These are phyloP conservation scores for Scotopteryx bipunctaria DNA, from an alignment of 2,888 invertebrate species.

Conservation along the genomic window DNA sequence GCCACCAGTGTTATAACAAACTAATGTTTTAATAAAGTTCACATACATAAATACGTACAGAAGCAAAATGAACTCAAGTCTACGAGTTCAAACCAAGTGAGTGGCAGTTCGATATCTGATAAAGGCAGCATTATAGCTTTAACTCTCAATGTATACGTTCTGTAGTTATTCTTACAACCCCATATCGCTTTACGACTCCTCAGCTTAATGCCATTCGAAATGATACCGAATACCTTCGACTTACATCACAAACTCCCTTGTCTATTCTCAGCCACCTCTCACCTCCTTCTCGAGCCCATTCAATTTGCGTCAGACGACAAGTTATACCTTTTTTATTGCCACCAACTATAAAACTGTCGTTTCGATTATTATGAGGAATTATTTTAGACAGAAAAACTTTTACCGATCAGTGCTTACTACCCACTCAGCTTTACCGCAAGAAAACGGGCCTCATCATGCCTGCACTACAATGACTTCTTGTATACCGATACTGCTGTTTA, in stretches of 20 bases:
- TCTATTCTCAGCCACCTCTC: slow-evolving; percentile 43
- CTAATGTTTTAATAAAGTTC: no score
- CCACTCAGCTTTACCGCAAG: slow-evolving; percentile 11
- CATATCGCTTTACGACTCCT: slow-evolving; percentile 55
- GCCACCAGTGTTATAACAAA: no score
- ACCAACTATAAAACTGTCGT: slow-evolving; percentile 68
- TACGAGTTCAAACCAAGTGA: not conserved
- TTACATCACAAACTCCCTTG: slow-evolving; percentile 41
- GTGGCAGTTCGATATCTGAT: slow-evolving; percentile 6
- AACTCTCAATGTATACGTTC: slow-evolving; percentile 22
- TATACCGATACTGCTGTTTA: not conserved
- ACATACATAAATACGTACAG: not conserved
- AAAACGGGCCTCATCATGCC: slow-evolving; percentile 7
- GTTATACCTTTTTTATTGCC: slow-evolving; percentile 79
- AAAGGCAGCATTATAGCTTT: not conserved
- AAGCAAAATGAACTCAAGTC: not conserved
- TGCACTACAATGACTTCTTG: slow-evolving; percentile 12
- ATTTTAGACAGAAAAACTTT: slow-evolving; percentile 43
- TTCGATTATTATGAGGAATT: slow-evolving; percentile 61
- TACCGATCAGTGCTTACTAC: not conserved
- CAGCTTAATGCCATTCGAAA: slow-evolving; percentile 40
- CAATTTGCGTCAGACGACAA: slow-evolving; percentile 69
- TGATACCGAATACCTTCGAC: slow-evolving; percentile 35
- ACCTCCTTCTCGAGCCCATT: slow-evolving; percentile 58
- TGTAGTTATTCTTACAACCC: slow-evolving; percentile 50